Evolutionary conservation across 2,797 vertebrate genomes (phyloP).

Genomic region (Gallinago stenura): DNA sequence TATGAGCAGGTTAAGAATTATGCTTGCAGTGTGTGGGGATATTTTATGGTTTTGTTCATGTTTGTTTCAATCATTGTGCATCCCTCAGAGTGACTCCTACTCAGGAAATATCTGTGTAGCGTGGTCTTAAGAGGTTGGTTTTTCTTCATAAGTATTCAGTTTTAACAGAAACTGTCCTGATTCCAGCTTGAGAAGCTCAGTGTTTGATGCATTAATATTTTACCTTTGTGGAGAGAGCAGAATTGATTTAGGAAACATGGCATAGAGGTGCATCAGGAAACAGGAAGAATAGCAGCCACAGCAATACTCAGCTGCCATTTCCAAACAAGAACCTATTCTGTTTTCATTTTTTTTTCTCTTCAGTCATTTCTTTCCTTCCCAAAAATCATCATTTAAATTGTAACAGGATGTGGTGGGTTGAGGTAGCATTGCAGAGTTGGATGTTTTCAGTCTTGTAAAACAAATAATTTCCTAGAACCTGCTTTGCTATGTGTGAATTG

Average conservation of each 20-base stretch:
- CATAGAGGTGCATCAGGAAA: constrained; percentile 14
- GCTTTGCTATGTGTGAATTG: constrained; percentile 20
- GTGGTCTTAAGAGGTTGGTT: not conserved
- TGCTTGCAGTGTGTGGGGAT: constrained; percentile 49
- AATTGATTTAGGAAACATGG: not conserved
- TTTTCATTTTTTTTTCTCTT: not conserved
- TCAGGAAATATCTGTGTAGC: not conserved
- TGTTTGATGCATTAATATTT: not conserved
- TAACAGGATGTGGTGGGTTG: constrained; percentile 61
- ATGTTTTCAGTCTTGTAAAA: not conserved
- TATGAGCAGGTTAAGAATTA: constrained; percentile 34
- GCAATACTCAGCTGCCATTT: not conserved
- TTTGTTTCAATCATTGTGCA: not conserved
- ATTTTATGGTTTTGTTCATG: not conserved
- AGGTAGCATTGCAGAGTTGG: constrained; percentile 27
- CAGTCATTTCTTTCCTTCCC: constrained; percentile 42
- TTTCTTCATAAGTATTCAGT: not conserved
- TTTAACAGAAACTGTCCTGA: not conserved
- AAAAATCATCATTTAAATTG: not conserved
- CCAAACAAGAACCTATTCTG: not conserved
- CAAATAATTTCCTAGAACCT: not conserved
- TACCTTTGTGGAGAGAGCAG: not conserved
- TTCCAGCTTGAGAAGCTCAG: not conserved
- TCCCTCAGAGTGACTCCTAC: not conserved
- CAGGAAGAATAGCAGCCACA: not conserved